Evolutionary conservation across 1,140 invertebrate genomes (phyloP).

Genomic region (Paramacrobiotus metropolitanus): DNA sequence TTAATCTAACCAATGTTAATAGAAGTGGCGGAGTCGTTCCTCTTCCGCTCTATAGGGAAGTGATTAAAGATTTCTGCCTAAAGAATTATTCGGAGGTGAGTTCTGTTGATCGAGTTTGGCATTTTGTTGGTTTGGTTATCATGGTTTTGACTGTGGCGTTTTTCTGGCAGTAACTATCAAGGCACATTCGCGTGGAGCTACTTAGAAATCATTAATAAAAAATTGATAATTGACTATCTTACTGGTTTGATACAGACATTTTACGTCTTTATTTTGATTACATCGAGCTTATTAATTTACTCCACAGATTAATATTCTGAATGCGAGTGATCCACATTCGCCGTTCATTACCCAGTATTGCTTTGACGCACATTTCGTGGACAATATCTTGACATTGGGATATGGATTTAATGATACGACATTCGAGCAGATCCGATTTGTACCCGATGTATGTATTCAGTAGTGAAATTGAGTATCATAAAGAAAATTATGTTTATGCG

Average conservation of each 20-base stretch:
- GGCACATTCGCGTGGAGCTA: too few relatives aligned
- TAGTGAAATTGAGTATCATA: too few relatives aligned
- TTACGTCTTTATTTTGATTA: too few relatives aligned
- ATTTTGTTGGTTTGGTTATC: too few relatives aligned
- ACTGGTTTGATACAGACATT: too few relatives aligned
- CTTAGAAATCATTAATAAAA: too few relatives aligned
- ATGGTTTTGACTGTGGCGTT: background rate
- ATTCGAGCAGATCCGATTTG: background rate
- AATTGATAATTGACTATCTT: background rate
- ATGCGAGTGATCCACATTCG: background rate
- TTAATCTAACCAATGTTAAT: background rate
- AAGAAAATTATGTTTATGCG: background rate
- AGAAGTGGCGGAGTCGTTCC: background rate
- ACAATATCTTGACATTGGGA: background rate
- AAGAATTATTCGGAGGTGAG: background rate
- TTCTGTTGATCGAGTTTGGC: background rate
- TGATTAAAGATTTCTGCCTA: background rate
- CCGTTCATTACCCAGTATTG: background rate
- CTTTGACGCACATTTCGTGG: background rate
- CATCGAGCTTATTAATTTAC: too few relatives aligned
- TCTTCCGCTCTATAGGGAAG: background rate
- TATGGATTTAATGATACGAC: background rate
- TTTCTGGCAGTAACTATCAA: too few relatives aligned
- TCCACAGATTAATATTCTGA: background rate
- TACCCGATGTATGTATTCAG: background rate